Evolutionary conservation across 2,797 vertebrate genomes (phyloP), one percentile per base, ranked within the genome.

Genomic region (Coregonus ussuriensis): DNA sequence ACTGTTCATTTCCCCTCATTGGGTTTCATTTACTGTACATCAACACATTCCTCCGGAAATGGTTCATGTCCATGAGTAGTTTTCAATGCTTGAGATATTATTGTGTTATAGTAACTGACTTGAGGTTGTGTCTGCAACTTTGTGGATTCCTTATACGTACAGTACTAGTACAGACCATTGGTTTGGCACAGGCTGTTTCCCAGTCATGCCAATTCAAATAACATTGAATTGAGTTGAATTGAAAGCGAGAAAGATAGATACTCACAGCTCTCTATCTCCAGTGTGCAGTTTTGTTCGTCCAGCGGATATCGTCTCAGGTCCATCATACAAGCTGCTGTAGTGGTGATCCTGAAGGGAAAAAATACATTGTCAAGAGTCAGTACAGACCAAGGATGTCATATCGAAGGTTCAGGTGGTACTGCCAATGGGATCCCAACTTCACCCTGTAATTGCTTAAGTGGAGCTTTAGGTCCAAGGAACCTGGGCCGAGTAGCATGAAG

Each of bases 261-360:
- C 93, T 93, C 80, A 94, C 93, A 93, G 33, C 92, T 94, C 74
- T 94, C 93, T 56, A 94, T 94, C 77, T 94, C 93, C 3, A 94
- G 85, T 1, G 93, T 94, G 87, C 93, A 95, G 88, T 94, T 94
- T 69, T 94, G 93, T 66, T 94, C 93, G 21, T 94, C 94, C 88
- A 99, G 93, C 35, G 97, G 98, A 66, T 99, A 98, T 87, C 97
- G 92, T 76, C 96, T 94, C 67, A 99, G 95, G 89, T 98, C 97
- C 97, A 99, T 99, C 98, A 98, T 98, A 77, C 98, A 99, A 29
- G 98, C 98, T 77, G 98, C 98, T 3, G 97, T 98, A 70, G 97
- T 98, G 1, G 98, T 99, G 85, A 99, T 98, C 87, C 97, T 95
- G 87, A 51, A 82, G 84, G 82, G 53, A 88, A 51, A 79, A 59